Evolutionary conservation across 2,113 vertebrate genomes (phyloP).

Genomic region (Anarrhichthys ocellatus): DNA sequence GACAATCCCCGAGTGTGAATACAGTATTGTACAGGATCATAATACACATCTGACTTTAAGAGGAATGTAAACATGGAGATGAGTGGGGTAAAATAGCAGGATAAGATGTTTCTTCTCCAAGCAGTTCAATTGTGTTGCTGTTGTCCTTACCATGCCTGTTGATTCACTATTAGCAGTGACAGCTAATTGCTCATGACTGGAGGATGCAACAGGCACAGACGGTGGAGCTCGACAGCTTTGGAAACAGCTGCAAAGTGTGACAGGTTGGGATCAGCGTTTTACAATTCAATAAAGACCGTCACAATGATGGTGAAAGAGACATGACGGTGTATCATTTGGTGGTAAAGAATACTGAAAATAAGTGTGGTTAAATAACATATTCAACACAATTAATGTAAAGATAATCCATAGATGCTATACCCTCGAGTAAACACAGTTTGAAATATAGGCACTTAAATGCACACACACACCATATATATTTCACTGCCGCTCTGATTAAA

Average conservation of each 20-base stretch:
- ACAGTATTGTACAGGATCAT: neutral
- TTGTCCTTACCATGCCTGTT: constrained; percentile 6
- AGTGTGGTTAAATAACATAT: neutral
- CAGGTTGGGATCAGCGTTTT: constrained; percentile 1
- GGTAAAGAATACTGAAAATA: neutral
- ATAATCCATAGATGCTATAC: neutral
- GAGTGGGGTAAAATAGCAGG: neutral
- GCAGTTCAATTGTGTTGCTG: neutral
- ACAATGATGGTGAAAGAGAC: neutral
- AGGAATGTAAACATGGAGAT: neutral
- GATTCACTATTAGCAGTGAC: constrained; percentile 11
- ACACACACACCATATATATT: neutral
- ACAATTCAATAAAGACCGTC: neutral
- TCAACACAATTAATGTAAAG: neutral
- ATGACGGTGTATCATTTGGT: neutral
- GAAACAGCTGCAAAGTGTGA: constrained; percentile 29
- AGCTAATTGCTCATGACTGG: constrained; percentile 10
- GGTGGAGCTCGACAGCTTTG: neutral
- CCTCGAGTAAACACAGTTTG: neutral
- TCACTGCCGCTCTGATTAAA: neutral
- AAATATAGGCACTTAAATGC: neutral
- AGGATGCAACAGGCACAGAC: constrained; percentile 1
- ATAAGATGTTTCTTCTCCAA: neutral
- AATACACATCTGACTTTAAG: neutral
- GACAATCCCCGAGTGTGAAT: neutral